A percentile compares a stretch with the other conserved stretches of the same genome.
Evolutionary conservation across 2,888 invertebrate species (phyloP).

Genomic region (Schrankia costaestrigalis): DNA sequence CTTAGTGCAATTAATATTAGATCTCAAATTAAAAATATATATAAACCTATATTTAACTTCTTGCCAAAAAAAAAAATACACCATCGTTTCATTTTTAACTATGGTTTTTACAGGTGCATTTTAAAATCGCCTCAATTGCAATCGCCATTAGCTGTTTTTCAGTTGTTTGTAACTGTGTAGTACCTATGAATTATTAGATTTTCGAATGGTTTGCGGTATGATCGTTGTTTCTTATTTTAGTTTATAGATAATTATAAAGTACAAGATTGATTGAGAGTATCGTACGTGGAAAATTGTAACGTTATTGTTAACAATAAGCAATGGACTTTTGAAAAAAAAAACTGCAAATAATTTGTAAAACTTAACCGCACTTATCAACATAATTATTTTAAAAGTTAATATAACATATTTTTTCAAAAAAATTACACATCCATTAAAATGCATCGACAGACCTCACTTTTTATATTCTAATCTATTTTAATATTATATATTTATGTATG

Average conservation of each 20-base stretch:
- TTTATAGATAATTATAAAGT: conserved; percentile 35
- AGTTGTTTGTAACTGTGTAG: no score
- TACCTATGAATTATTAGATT: neutral
- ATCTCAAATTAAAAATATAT: neutral
- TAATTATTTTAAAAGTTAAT: no score
- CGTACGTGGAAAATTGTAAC: conserved; percentile 17
- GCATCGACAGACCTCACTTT: conserved; percentile 44
- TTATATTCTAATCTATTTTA: conserved; percentile 24
- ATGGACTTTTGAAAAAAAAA: conserved; percentile 9
- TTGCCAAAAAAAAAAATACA: conserved; percentile 25
- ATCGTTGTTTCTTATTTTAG: conserved; percentile 26
- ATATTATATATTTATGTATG: no score
- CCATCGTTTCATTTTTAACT: neutral
- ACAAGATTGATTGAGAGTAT: conserved; percentile 33
- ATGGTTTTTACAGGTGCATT: neutral
- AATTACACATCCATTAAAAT: conserved; percentile 31
- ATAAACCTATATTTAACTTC: conserved; percentile 16
- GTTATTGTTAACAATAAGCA: conserved; percentile 17
- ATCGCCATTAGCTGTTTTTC: neutral
- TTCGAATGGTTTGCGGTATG: conserved; percentile 16
- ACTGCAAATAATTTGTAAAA: no score
- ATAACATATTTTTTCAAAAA: no score
- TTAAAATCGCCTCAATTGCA: neutral
- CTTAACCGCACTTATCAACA: no score
- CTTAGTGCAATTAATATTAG: neutral